Percentiles rank a stretch among this genome's conserved stretches.
Conservation (phyloP, 2,113 vertebrate genomes). For the Phalacrocorax aristotelis region DNA sequence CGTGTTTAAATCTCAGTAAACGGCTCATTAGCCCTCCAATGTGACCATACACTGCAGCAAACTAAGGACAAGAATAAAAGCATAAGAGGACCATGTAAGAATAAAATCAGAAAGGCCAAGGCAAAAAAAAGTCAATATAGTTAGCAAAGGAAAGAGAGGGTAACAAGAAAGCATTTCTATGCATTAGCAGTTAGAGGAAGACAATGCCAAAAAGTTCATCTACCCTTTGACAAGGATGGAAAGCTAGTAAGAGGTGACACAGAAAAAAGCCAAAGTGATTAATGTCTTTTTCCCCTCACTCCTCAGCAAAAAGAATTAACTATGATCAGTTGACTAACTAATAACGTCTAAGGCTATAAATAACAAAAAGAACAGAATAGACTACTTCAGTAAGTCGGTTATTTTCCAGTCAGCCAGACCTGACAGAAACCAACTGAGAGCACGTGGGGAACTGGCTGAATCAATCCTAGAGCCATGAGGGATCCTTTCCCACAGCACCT, state of each 20-base stretch:
- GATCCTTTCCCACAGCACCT: not conserved
- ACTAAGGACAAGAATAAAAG: not conserved
- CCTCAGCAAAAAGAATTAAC: not conserved
- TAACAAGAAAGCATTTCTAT: not conserved
- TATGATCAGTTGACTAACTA: not conserved
- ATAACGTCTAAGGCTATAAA: not conserved
- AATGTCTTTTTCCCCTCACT: not conserved
- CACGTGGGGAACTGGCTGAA: not conserved
- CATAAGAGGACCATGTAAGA: not conserved
- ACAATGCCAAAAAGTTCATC: not conserved
- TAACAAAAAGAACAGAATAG: not conserved
- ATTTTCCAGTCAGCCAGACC: not conserved
- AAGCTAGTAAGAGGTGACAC: not conserved
- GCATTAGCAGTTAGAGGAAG: not conserved
- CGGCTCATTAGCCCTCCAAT: not conserved
- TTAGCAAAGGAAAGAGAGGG: not conserved
- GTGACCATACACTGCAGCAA: not conserved
- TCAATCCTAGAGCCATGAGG: not conserved
- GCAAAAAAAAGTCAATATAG: not conserved
- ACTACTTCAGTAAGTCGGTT: not conserved
- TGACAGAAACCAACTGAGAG: not conserved
- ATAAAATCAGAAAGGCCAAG: not conserved
- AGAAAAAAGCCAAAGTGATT: not conserved
- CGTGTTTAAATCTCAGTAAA: not conserved
- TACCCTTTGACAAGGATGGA: not conserved